A percentile compares a stretch with the other conserved stretches of the same genome.
These are phyloP conservation scores for Eurypyga helias DNA, from an alignment of 2,113 vertebrate species.

Conservation along the genomic window DNA sequence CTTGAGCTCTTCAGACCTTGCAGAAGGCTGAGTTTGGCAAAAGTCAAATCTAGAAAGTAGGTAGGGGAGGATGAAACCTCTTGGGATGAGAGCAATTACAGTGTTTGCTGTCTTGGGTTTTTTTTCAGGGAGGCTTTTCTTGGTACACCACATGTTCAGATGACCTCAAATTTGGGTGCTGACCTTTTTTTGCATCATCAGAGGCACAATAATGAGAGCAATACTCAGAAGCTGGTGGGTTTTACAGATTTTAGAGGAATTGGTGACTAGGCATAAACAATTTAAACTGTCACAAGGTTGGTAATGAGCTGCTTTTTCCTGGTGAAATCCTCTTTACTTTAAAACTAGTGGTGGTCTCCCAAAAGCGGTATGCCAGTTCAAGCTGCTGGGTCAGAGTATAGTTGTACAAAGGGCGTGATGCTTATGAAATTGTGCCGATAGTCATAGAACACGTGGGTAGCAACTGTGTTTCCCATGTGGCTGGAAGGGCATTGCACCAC, in stretches of 20 bases:
- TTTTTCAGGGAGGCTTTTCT: background rate
- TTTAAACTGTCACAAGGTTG: background rate
- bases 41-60: background rate
- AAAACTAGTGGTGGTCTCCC: background rate
- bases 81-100: background rate
- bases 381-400: background rate
- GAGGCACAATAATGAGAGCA: background rate
- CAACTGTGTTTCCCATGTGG: background rate
- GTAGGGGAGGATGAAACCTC: background rate
- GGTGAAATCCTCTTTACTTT: background rate
- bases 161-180: background rate
- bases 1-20: background rate
- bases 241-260: background rate
- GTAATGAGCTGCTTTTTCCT: background rate
- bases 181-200: background rate
- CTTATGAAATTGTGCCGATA: background rate
- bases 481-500: background rate
- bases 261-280: background rate
- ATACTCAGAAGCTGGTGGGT: background rate
- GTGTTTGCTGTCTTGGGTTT: background rate
- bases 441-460: fast-evolving
- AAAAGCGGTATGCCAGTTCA: background rate
- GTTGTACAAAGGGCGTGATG: no score
- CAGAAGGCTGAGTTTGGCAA: background rate
- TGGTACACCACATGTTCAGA: background rate